phyloP scores from a whole-genome alignment of 1,140 invertebrate genomes.

The Drosophila punjabiensis region DNA sequence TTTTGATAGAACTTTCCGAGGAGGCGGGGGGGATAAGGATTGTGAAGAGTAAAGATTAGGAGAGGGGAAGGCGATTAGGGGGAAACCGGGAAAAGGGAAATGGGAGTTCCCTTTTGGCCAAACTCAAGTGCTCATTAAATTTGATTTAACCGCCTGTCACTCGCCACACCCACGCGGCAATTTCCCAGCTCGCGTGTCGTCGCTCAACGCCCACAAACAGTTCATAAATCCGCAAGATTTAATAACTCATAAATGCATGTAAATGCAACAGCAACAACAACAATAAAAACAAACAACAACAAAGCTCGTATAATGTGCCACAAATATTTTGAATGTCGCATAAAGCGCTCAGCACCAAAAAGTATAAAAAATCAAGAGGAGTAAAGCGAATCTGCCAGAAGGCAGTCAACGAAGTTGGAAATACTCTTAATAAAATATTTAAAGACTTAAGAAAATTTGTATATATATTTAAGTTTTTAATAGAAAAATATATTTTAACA shows the following conservation, averaged over 20 bases:
- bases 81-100: neutral
- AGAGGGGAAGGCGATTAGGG: conserved; percentile 6
- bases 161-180: conserved; percentile 57
- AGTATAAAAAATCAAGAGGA: conserved; percentile 19
- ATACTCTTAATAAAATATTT: neutral
- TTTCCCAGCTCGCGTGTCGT: conserved; percentile 70
- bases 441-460: neutral
- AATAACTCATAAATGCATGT: conserved; percentile 79
- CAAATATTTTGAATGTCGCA: conserved; percentile 76
- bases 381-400: conserved; percentile 7
- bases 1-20: conserved; percentile 34
- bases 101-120: conserved; percentile 14
- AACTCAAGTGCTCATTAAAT: conserved; percentile 62
- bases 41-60: neutral
- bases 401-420: neutral
- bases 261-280: conserved; percentile 54
- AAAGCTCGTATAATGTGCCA: conserved; percentile 67
- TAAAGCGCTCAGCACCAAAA: conserved; percentile 45
- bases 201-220: conserved; percentile 65
- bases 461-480: neutral
- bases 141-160: conserved; percentile 64
- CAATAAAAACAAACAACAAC: conserved; percentile 27
- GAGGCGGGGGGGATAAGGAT: neutral
- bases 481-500: too few relatives aligned
- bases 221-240: conserved; percentile 75